Evolutionary conservation across 2,113 vertebrate species (phyloP).

Genomic region (Stegostoma tigrinum): DNA sequence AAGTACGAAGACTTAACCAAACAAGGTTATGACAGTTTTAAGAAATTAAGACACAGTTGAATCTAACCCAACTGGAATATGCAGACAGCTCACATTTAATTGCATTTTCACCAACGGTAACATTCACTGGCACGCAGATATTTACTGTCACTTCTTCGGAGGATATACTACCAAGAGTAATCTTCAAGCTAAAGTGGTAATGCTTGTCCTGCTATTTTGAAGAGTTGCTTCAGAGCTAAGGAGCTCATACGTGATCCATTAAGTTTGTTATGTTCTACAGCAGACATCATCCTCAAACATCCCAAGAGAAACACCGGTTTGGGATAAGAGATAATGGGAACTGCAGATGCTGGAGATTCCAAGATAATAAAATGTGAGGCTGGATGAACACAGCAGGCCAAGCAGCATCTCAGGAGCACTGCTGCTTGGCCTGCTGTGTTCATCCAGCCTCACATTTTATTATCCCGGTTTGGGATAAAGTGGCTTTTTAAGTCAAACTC

Average conservation of each 20-base stretch:
- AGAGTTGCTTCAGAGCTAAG: background rate
- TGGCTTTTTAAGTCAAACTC: background rate
- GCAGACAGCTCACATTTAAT: background rate
- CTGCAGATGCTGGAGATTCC: too few species aligned
- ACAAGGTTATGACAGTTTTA: background rate
- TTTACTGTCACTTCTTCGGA: background rate
- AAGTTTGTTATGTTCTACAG: background rate
- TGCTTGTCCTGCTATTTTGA: background rate
- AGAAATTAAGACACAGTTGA: background rate
- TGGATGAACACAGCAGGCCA: too few species aligned
- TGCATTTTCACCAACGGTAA: background rate
- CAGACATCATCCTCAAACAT: background rate
- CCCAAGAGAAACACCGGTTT: background rate
- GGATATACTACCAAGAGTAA: background rate
- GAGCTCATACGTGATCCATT: background rate
- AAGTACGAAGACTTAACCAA: background rate
- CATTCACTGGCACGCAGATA: background rate
- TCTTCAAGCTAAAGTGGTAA: background rate
- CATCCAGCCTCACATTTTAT: too few species aligned
- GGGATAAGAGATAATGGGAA: too few species aligned
- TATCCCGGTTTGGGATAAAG: background rate
- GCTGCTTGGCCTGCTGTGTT: too few species aligned
- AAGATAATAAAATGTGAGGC: too few species aligned
- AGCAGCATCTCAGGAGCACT: too few species aligned
- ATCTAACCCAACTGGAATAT: background rate